Evolutionary conservation across 2,888 invertebrate species (phyloP), one percentile per base, ranked within the genome.

Genomic region (Drosophila melanosoma): DNA sequence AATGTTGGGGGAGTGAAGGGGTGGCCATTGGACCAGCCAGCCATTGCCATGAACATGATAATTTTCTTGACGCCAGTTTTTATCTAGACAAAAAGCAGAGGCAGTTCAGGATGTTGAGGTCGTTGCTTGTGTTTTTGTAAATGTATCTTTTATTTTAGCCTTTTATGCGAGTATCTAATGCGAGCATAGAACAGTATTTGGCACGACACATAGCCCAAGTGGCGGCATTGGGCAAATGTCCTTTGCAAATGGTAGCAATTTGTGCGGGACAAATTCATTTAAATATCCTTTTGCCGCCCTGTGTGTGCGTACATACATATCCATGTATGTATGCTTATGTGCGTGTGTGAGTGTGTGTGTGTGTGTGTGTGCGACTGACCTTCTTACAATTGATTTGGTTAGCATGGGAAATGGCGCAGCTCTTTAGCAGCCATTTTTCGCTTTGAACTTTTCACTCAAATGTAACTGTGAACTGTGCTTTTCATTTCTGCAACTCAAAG

Each of bases 211-310:
- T 86, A 72, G 84, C 74, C 84, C 82, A 74, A 90, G 79, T 88
- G 90, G 82, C 89, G 89, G 89, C 84, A 72, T 71, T 85, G 83
- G 73, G 65, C 72, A 78, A 65, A 83, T 74, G 86, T 77, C 81
- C 81, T 69, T 78, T 80, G 77, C 77, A 87, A 88, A 88, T 89
- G 87, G 79, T 81, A 89, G 88, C 90, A 90, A 88, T 88, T 88
- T 88, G 90, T 90, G 90, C 72, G 87, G 89, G 85, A 87, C 90
- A 87, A 87, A 87, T 89, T 87, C 90, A 87, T 87, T 87, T 90
- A 90, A 87, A 87, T 87, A 90, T 88, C 90, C 83, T 78, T 74
- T 58, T 59, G 59, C 65, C 63, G 63, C 54, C 54, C 60, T 64
- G 10, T 59, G 10, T 59, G 40, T 49, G 36, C 8, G 23, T 49